Conservation (phyloP, 2,113 vertebrate species). For the Pycnonotus jocosus region DNA sequence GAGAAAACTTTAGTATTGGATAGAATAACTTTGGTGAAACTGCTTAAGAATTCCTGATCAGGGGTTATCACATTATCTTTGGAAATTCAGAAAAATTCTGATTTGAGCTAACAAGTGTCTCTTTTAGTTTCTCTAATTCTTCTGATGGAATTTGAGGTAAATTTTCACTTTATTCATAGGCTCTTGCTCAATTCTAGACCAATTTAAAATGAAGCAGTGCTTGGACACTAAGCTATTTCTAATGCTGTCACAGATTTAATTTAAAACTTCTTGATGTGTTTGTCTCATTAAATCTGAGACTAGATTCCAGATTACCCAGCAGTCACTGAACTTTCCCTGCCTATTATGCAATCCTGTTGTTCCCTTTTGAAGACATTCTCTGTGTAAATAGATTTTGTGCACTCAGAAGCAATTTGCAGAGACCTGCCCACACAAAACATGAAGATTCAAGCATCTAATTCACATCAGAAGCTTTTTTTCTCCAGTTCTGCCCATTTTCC, state of each 20-base stretch:
- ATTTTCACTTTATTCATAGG: not conserved
- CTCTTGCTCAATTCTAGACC: not conserved
- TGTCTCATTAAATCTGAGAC: not conserved
- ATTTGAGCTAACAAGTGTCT: not conserved
- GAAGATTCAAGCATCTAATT: not conserved
- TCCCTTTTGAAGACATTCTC: not conserved
- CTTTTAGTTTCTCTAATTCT: not conserved
- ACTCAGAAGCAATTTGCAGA: not conserved
- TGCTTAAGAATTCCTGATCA: rapidly evolving
- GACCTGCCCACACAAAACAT: not conserved
- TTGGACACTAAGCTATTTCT: not conserved
- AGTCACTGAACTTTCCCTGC: not conserved
- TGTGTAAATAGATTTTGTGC: not conserved
- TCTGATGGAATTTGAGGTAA: not conserved
- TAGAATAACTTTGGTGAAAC: not conserved
- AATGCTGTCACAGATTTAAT: not conserved
- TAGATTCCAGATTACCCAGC: not conserved
- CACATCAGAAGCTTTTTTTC: not conserved
- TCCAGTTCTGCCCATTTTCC: not conserved
- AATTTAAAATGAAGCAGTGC: not conserved
- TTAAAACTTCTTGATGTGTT: not conserved
- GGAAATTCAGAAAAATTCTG: not conserved
- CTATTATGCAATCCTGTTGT: not conserved
- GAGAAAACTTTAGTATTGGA: not conserved
- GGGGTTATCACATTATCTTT: not conserved